Percentiles rank a stretch among this genome's conserved stretches.
Conservation (phyloP, 2,113 vertebrate species). For the Hippocampus abdominalis region DNA sequence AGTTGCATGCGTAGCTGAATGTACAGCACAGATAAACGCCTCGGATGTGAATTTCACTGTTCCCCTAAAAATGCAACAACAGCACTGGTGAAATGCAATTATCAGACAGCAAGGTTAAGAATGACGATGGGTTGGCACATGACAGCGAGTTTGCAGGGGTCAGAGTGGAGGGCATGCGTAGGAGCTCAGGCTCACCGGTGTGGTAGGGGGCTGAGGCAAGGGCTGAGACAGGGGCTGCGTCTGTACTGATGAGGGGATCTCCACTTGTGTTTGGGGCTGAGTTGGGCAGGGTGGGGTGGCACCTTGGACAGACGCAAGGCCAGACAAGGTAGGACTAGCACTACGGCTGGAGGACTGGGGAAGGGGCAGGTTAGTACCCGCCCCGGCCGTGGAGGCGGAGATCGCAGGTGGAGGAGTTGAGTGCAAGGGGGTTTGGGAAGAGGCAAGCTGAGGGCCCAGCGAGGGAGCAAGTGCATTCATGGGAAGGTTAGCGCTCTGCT, state of each 20-base stretch:
- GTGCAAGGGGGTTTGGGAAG: slow-evolving; percentile 84
- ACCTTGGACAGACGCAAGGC: slow-evolving; percentile 78
- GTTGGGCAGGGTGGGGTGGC: slow-evolving; percentile 77
- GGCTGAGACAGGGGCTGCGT: slow-evolving; percentile 74
- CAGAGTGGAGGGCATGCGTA: slow-evolving; percentile 53
- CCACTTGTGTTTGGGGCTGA: slow-evolving; percentile 81
- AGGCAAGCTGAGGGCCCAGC: slow-evolving; percentile 79
- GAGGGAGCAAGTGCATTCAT: slow-evolving; percentile 84
- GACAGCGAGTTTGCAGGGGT: slow-evolving; percentile 53
- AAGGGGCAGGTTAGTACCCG: slow-evolving; percentile 75
- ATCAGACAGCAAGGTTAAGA: slow-evolving; percentile 35
- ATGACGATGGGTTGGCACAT: slow-evolving; percentile 40
- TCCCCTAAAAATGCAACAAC: slow-evolving; percentile 24
- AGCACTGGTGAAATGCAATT: slow-evolving; percentile 41
- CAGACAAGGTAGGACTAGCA: slow-evolving; percentile 83
- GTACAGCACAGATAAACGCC: slow-evolving; percentile 22
- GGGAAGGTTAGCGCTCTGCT: slow-evolving; percentile 85
- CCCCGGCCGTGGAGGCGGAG: slow-evolving; percentile 62
- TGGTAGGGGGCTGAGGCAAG: slow-evolving; percentile 84
- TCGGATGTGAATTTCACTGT: slow-evolving; percentile 15
- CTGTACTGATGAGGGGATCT: slow-evolving; percentile 71
- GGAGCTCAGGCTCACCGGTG: slow-evolving; percentile 83
- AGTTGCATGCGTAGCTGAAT: slow-evolving; percentile 45
- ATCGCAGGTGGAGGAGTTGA: slow-evolving; percentile 77
- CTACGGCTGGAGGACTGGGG: slow-evolving; percentile 85